phyloP scores from a whole-genome alignment of 2,113 vertebrate species.

The Centrocercus urophasianus region DNA sequence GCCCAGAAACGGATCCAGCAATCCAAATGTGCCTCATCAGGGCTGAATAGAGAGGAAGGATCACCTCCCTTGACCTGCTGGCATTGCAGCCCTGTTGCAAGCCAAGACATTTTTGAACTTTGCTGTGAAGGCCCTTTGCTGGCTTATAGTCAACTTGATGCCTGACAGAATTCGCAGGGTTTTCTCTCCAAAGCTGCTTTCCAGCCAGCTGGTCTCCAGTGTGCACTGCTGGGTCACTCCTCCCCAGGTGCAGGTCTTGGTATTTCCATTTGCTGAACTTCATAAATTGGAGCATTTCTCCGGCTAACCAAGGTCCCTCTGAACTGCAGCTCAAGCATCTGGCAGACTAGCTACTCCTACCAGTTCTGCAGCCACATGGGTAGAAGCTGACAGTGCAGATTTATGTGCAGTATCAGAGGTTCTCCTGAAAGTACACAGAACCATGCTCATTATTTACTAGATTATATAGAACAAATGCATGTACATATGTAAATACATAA shows the following conservation, averaged over 20 bases:
- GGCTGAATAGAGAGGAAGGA: not conserved
- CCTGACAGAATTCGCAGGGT: not conserved
- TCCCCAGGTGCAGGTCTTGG: not conserved
- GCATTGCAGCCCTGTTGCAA: not conserved
- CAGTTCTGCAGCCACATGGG: not conserved
- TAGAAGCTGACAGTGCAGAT: not conserved
- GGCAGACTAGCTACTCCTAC: not conserved
- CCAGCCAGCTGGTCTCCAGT: not conserved
- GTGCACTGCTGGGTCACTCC: not conserved
- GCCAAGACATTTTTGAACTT: not conserved
- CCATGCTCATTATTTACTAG: not conserved
- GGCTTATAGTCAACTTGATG: not conserved
- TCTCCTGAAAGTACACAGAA: not conserved
- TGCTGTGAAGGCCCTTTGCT: not conserved
- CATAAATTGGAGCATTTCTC: not conserved
- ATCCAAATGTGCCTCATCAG: not conserved
- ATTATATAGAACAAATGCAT: not conserved
- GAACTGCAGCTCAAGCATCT: not conserved
- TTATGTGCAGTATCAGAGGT: not conserved
- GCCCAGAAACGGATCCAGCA: not conserved
- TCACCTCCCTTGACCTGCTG: not conserved
- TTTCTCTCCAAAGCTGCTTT: not conserved
- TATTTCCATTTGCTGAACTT: not conserved
- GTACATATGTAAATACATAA: rapidly evolving
- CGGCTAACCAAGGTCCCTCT: not conserved